A percentile compares a stretch with the other conserved stretches of the same genome.
These are phyloP conservation scores for Acipenser transmontanus DNA, from an alignment of 2,797 vertebrate genomes.

Conservation along the genomic window DNA sequence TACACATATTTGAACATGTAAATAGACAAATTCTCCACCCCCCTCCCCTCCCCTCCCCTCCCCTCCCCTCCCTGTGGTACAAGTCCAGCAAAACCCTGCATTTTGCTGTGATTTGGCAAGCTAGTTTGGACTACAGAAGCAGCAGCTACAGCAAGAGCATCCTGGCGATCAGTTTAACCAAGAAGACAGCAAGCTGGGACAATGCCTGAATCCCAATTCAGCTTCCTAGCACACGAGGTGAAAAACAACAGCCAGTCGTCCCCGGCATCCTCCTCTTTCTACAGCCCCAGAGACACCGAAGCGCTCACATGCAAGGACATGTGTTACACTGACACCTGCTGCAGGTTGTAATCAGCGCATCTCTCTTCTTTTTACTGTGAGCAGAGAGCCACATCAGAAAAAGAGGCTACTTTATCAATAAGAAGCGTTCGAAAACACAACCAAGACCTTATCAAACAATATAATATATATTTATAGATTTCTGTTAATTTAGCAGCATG, in stretches of 20 bases:
- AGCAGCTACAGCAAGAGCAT: background rate
- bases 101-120: constrained; percentile 10
- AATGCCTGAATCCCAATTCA: background rate
- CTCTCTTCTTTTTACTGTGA: too few species aligned
- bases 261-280: too few species aligned
- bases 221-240: too few species aligned
- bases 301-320: background rate
- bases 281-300: too few species aligned
- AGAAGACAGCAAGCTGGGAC: constrained; percentile 2
- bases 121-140: background rate
- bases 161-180: constrained; percentile 12
- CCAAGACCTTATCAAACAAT: background rate
- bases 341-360: background rate
- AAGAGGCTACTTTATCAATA: background rate
- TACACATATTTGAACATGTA: background rate
- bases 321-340: background rate
- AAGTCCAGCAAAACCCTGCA: background rate
- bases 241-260: too few species aligned
- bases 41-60: background rate
- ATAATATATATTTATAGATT: background rate
- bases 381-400: background rate
- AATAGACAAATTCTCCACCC: constrained; percentile 1
- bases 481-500: constrained; percentile 1
- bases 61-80: background rate
- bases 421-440: background rate